Conservation (phyloP, 2,797 vertebrate species). For the Pelodytes ibericus region DNA sequence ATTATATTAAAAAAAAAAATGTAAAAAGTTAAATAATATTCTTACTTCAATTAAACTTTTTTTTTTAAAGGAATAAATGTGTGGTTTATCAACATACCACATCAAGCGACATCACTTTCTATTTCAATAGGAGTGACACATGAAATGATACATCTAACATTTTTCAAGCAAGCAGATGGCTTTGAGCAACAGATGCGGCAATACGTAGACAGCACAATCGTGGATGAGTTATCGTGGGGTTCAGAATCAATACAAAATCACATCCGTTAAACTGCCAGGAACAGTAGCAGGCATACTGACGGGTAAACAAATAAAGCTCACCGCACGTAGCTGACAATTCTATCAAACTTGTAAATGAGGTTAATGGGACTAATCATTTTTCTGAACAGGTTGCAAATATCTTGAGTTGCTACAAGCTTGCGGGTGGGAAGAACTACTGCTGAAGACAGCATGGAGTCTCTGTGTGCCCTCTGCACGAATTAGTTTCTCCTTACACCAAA, state of each 20-base stretch:
- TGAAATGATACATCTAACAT: conserved; percentile 36
- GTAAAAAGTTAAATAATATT: too few relatives aligned
- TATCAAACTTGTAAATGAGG: conserved; percentile 26
- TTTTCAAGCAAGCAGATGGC: conserved; percentile 58
- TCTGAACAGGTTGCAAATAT: conserved; percentile 32
- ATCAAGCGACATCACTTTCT: conserved; percentile 10
- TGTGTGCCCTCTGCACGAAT: too few relatives aligned
- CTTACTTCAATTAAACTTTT: too few relatives aligned
- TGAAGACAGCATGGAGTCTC: background rate
- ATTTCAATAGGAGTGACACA: conserved; percentile 3
- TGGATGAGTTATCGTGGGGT: conserved; percentile 57
- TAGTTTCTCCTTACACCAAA: too few relatives aligned
- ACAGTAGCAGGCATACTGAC: background rate
- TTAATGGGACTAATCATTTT: conserved; percentile 12
- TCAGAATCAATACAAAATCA: conserved; percentile 59
- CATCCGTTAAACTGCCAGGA: conserved; percentile 56
- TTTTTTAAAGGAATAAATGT: too few relatives aligned
- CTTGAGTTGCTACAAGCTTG: conserved; percentile 8
- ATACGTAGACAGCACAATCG: conserved; percentile 42
- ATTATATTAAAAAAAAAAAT: too few relatives aligned
- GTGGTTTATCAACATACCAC: too few relatives aligned
- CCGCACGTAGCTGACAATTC: conserved; percentile 5
- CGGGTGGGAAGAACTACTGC: background rate
- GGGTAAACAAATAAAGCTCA: conserved; percentile 36
- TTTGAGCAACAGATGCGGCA: conserved; percentile 61